phyloP scores from a whole-genome alignment of 2,888 invertebrate genomes.

The Lepeophtheirus nordmannii region DNA sequence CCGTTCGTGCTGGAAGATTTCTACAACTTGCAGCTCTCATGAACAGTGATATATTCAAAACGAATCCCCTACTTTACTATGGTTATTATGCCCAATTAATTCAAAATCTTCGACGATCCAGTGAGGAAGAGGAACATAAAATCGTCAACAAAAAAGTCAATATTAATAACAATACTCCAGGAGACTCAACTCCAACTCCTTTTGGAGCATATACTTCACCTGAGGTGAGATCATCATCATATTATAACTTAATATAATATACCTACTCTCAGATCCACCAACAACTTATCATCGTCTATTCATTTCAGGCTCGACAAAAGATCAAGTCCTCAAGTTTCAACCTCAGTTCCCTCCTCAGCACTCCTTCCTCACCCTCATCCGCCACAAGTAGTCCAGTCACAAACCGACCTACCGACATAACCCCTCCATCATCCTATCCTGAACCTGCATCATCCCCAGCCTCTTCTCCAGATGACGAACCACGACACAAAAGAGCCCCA shows the following conservation, averaged over 20 bases:
- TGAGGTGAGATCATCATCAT: neutral
- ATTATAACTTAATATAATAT: neutral
- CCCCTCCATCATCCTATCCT: neutral
- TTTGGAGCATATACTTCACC: no score
- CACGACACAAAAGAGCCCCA: conserved; percentile 33
- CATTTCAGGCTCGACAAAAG: neutral
- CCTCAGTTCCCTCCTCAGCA: neutral
- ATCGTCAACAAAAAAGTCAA: no score
- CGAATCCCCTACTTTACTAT: conserved; percentile 21
- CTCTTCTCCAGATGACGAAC: conserved; percentile 27
- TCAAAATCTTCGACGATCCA: conserved; percentile 4
- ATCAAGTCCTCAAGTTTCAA: neutral
- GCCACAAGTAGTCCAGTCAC: conserved; percentile 6
- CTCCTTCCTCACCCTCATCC: neutral
- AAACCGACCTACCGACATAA: no score
- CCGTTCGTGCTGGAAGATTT: neutral
- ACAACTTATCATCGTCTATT: neutral
- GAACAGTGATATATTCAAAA: neutral
- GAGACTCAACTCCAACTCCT: no score
- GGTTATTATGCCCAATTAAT: conserved; percentile 22
- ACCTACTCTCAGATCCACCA: neutral
- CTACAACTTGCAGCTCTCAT: conserved; percentile 16
- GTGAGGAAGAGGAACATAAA: no score
- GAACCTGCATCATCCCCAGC: neutral
- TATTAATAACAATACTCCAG: no score